A percentile compares a stretch with the other conserved stretches of the same genome.
Evolutionary conservation across 2,888 invertebrate genomes (phyloP).

Genomic region (Trimorus sp.): DNA sequence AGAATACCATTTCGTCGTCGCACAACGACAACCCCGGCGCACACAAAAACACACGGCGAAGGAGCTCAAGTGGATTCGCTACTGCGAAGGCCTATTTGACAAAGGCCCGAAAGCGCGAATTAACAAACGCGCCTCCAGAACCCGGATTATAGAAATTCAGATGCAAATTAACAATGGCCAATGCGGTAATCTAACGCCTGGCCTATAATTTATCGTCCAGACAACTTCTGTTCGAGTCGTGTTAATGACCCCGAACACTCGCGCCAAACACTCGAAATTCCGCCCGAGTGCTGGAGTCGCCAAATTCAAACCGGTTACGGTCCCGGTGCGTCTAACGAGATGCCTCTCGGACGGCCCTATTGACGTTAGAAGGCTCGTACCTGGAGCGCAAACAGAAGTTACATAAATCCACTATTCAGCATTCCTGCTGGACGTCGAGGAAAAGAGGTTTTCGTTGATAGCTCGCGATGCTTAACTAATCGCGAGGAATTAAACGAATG

Average conservation of each 20-base stretch:
- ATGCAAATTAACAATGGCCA: background rate
- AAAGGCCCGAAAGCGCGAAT: background rate
- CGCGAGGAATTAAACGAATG: too few relatives aligned
- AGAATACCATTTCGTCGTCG: background rate
- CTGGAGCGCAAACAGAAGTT: background rate
- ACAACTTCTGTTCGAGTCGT: constrained; percentile 17
- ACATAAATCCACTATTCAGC: background rate
- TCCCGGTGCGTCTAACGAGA: constrained; percentile 11
- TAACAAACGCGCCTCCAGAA: background rate
- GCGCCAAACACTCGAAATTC: constrained; percentile 21
- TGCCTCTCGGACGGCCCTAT: background rate
- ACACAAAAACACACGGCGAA: background rate
- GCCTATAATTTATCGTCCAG: constrained; percentile 5
- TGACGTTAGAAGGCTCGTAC: background rate
- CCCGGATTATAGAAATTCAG: background rate
- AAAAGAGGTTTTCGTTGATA: too few relatives aligned
- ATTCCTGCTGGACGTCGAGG: too few relatives aligned
- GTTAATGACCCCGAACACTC: constrained; percentile 24
- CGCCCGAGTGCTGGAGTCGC: constrained; percentile 14
- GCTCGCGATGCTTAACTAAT: too few relatives aligned
- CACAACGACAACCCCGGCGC: background rate
- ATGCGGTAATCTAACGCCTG: constrained; percentile 7
- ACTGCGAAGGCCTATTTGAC: background rate
- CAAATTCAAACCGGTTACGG: constrained; percentile 38
- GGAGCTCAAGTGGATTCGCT: background rate